Percentiles rank a stretch among this genome's conserved stretches.
Evolutionary conservation across 2,113 vertebrate species (phyloP).

Genomic region (Heterochromis multidens): DNA sequence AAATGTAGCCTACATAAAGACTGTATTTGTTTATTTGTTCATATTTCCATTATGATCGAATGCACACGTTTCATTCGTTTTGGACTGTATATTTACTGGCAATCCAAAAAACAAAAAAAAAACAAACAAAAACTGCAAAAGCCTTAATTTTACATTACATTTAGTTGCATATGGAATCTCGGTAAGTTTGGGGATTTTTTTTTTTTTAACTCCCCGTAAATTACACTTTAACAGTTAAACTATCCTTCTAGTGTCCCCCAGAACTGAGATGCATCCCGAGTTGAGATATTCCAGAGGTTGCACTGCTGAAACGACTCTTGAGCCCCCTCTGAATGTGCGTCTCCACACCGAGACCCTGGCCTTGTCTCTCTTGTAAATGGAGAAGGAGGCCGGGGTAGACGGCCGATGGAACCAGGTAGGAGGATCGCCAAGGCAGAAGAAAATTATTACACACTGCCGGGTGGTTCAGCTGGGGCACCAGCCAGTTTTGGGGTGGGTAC

Average conservation of each 20-base stretch:
- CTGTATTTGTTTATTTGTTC: not conserved
- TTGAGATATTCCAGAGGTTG: conserved; percentile 4
- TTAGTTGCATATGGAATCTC: not conserved
- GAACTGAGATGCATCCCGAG: conserved; percentile 24
- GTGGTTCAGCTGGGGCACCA: conserved; percentile 28
- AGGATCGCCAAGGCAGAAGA: conserved; percentile 54
- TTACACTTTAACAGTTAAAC: not conserved
- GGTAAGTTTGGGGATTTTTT: not conserved
- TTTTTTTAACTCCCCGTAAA: not conserved
- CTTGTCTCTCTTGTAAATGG: conserved; percentile 13
- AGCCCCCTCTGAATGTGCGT: conserved; percentile 2
- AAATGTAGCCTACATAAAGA: not conserved
- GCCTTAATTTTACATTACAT: not conserved
- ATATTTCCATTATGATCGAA: not conserved
- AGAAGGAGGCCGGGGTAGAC: conserved; percentile 42
- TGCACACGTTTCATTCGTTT: not conserved
- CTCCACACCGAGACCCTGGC: not conserved
- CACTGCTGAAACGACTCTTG: conserved; percentile 16
- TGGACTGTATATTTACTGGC: not conserved
- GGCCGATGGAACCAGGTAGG: conserved; percentile 4
- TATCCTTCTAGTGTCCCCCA: not conserved
- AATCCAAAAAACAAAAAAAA: not conserved
- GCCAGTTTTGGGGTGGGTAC: conserved; percentile 19
- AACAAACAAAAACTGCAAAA: not conserved
- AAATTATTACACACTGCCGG: conserved; percentile 2